These are phyloP conservation scores for Flexamia atlantica DNA, from an alignment of 2,888 invertebrate species.

Conservation along the genomic window DNA sequence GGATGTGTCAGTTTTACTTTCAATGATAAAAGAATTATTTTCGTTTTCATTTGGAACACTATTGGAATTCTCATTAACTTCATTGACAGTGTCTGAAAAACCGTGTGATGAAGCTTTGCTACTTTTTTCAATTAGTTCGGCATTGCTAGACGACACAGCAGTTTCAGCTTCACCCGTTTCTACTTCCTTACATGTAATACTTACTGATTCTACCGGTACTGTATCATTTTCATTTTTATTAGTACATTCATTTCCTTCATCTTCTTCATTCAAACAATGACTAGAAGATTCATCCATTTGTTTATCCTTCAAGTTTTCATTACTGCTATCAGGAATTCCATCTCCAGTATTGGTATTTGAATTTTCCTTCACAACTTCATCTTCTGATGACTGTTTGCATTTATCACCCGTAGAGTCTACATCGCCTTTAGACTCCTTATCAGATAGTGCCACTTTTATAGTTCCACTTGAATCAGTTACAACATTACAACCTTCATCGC, in stretches of 20 bases:
- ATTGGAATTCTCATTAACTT: conserved; percentile 8
- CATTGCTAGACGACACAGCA: conserved; percentile 8
- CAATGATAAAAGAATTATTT: not conserved
- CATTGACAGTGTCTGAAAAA: not conserved
- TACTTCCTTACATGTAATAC: not conserved
- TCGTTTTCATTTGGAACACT: not conserved
- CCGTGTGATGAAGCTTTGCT: not conserved
- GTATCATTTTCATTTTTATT: not conserved
- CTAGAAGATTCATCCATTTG: not conserved
- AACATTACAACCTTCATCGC: conserved; percentile 43
- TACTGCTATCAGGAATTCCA: conserved; percentile 10
- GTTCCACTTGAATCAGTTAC: conserved; percentile 3
- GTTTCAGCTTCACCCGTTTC: not conserved
- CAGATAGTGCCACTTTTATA: not conserved
- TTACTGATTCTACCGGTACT: not conserved
- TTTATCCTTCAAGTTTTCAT: not conserved
- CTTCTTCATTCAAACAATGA: not conserved
- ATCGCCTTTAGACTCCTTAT: not conserved
- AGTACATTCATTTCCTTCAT: not conserved
- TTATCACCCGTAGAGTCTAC: conserved; percentile 10
- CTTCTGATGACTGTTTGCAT: not conserved
- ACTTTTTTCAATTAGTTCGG: not conserved
- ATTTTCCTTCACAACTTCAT: not conserved
- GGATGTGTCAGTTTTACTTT: not conserved
- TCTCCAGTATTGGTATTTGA: not conserved